Base-by-base conservation (phyloP, 1,140 invertebrate species). In the Meloidogyne chitwoodi region DNA sequence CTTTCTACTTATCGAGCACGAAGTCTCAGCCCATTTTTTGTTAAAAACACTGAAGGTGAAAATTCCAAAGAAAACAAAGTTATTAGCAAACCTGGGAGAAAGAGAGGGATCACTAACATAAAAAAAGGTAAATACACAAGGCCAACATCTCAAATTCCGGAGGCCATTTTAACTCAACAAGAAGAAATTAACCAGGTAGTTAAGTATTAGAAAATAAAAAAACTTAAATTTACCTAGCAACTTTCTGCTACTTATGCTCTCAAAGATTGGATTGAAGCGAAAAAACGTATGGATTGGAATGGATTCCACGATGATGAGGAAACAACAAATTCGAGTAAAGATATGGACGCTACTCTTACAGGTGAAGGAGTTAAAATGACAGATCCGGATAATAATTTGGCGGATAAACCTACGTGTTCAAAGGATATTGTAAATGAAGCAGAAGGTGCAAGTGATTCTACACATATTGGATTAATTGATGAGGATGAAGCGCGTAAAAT, bases 401-500 rank as follows among this genome's bases (percentile, higher is more conserved):
- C 5, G 5, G 48, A 56, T n/a, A 6, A 56, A 56, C 48, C 48
- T 56, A 56, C 48, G n/a, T 56, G 48, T 68, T 41, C 66, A 12
- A 68, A 68, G 38, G 38, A 68, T 3, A 4, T 34, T 16, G 29
- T 24, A 2, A 19, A 31, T 48, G 14, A 31, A 19, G 64, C 48
- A 12, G n/a, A 22, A 22, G 27, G 14, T 71, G 38, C 2, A 2
- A 34, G 22, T 16, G 74, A 41, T 68, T 29, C n/a, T 5, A 44
- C 11, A 27, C 26, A 38, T 19, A 29, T 63, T 73, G 38, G 41
- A 22, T 12, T 72, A 6, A 64, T 70, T 67, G 63, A 68, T 6
- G 74, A 70, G 34, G 74, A 75, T 14, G 74, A 75, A 31, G 74
- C 74, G 0, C 63, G 74, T 22, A 67, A 75, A 38, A 75, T 75